Evolutionary conservation across 1,140 invertebrate species (phyloP).

Genomic region (Drosophila hydei): DNA sequence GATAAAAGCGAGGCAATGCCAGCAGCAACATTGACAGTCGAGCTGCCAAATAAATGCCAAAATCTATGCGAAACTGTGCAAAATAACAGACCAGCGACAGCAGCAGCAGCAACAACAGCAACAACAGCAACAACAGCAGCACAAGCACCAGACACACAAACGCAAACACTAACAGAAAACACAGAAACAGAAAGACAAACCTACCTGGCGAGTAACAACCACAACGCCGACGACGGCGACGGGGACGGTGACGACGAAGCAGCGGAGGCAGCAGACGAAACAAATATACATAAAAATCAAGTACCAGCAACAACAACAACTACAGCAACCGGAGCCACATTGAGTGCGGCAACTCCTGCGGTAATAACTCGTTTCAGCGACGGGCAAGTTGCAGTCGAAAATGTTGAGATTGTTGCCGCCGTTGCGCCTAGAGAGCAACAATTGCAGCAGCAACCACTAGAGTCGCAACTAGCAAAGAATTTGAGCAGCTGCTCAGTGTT

Average conservation of each 20-base stretch:
- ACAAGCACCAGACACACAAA: slow-evolving; percentile 5
- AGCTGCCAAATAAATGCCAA: slow-evolving; percentile 68
- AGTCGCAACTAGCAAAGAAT: slow-evolving; percentile 56
- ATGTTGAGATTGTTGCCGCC: slow-evolving; percentile 84
- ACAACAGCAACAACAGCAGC: slow-evolving; percentile 4
- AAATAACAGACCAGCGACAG: slow-evolving; percentile 18
- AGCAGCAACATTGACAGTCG: slow-evolving; percentile 41
- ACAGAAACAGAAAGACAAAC: slow-evolving; percentile 60
- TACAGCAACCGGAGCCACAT: slow-evolving; percentile 42
- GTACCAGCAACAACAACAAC: slow-evolving; percentile 60
- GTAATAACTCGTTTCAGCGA: slow-evolving; percentile 73
- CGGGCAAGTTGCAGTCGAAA: slow-evolving; percentile 75
- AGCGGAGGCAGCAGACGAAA: slow-evolving; percentile 71
- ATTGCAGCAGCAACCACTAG: slow-evolving; percentile 36
- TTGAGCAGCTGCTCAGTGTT: slow-evolving; percentile 23
- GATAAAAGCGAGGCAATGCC: slow-evolving; percentile 47
- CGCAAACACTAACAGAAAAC: slow-evolving; percentile 26
- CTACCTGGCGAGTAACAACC: slow-evolving; percentile 73
- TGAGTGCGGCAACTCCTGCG: slow-evolving; percentile 59
- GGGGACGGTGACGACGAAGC: slow-evolving; percentile 57
- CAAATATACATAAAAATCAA: slow-evolving; percentile 82
- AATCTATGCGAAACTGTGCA: slow-evolving; percentile 74
- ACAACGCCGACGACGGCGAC: slow-evolving; percentile 39
- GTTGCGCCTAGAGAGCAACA: slow-evolving; percentile 72
- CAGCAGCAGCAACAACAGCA: slow-evolving; percentile 50